phyloP scores from a whole-genome alignment of 1,140 invertebrate species.

The Pissodes strobi region DNA sequence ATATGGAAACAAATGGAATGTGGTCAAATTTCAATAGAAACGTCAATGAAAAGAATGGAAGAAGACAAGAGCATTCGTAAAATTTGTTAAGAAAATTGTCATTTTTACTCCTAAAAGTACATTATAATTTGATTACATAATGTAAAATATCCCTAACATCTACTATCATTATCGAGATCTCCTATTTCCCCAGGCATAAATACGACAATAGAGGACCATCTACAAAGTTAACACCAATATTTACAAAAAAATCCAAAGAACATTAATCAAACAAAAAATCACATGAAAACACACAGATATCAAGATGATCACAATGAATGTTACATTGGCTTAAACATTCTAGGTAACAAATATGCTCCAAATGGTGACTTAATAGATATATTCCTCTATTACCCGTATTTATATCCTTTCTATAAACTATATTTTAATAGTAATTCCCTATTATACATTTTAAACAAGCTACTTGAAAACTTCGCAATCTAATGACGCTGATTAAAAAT shows the following conservation, averaged over 20 bases:
- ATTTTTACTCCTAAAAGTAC: neutral
- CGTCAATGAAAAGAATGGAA: neutral
- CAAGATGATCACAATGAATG: too few species aligned
- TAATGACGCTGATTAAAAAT: constrained; percentile 21
- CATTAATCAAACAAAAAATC: too few species aligned
- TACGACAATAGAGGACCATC: neutral
- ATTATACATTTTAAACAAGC: constrained; percentile 20
- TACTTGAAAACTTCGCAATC: constrained; percentile 13
- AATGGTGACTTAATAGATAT: too few species aligned
- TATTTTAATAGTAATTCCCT: constrained; percentile 16
- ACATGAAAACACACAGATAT: too few species aligned
- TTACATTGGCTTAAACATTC: too few species aligned
- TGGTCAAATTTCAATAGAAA: constrained; percentile 1
- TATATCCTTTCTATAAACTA: constrained; percentile 11
- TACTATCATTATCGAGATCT: constrained; percentile 21
- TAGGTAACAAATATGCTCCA: too few species aligned
- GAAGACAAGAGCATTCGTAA: constrained; percentile 14
- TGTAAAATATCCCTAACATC: neutral
- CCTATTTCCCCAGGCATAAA: constrained; percentile 1
- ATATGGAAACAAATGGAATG: constrained; percentile 26
- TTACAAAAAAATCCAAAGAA: too few species aligned
- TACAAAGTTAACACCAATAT: neutral
- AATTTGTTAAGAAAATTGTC: constrained; percentile 12
- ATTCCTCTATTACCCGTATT: neutral
- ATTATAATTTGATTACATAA: constrained; percentile 7